Percentiles rank a stretch among this genome's conserved stretches.
Conservation (phyloP, 2,797 vertebrate genomes). For the Thamnophis elegans region DNA sequence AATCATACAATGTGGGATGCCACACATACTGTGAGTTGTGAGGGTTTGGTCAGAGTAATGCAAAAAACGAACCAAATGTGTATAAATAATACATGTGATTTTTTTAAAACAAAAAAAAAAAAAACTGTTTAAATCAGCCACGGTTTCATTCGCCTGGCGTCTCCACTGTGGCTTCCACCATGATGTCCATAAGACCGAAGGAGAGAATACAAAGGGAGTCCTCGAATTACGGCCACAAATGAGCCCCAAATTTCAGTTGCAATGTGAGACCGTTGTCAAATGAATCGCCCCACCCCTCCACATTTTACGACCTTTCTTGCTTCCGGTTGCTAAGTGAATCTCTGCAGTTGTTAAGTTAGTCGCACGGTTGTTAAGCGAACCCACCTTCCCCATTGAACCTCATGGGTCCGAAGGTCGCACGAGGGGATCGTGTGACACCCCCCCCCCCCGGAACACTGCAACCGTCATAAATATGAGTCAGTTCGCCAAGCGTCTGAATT, state of each 20-base stretch:
- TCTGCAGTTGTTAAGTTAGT: not conserved
- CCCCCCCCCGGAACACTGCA: accelerated
- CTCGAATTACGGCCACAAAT: too few species aligned
- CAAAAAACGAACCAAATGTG: not conserved
- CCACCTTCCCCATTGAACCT: too few species aligned
- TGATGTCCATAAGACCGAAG: not conserved
- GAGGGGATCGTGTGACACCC: too few species aligned
- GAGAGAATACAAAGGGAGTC: too few species aligned
- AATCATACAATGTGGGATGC: too few species aligned
- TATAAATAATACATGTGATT: too few species aligned
- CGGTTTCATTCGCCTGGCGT: not conserved
- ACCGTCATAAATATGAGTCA: not conserved
- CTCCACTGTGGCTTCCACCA: not conserved
- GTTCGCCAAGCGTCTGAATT: not conserved
- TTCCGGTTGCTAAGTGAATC: not conserved
- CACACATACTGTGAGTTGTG: not conserved
- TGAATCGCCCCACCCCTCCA: too few species aligned
- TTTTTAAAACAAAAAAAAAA: not conserved
- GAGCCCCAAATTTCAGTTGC: too few species aligned
- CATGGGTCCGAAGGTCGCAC: not conserved
- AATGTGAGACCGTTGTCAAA: not conserved
- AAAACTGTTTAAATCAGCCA: not conserved
- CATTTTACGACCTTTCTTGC: not conserved
- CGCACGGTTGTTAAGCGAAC: not conserved
- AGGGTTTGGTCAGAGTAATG: not conserved